Evolutionary conservation across 1,140 invertebrate species (phyloP), one percentile per base, ranked within the genome.

Genomic region (Cydia fagiglandana): DNA sequence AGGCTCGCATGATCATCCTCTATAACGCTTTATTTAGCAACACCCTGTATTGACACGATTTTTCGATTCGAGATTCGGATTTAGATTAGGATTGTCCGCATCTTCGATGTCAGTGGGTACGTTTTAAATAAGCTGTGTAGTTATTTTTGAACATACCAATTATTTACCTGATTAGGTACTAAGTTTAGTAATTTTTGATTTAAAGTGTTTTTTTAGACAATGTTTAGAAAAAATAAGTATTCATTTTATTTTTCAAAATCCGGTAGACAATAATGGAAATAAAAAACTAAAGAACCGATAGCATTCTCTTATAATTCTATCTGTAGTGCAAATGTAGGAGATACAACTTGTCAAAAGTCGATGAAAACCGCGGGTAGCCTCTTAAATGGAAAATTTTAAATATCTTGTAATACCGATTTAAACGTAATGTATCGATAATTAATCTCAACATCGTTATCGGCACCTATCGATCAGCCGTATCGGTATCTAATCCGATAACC

Each of bases 401-500:
- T 64, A 24, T 28, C 24, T 34, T 68, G 24, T 68, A 68, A 68
- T 30, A 34, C 30, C 9, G 30, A 68, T 68, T 70, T 70, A 41
- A 70, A 45, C n/a, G 30, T 34, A 70, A 70, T 61, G 20, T 61
- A n/a, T 68, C n/a, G n/a, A n/a, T 41, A 30, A 70, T 70, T 45
- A 70, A 41, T 41, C 34, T 41, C 4, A 12, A 13, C n/a, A 38
- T 41, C 34, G 28, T 34, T 70, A 70, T 70, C 66, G 30, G n/a
- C n/a, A 70, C 34, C 66, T 30, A 70, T 70, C 66, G 66, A 70
- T 70, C 66, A 70, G 66, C 66, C 15, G 50, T 17, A 47, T 47
- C 45, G 30, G 24, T 70, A 41, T 70, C 66, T 15, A 70, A 70
- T 45, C 66, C 38, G 66, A 70, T 70, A 28, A 13, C 66, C 30